Conservation (phyloP, 2,113 vertebrate species). For the Amphiprion percula region DNA sequence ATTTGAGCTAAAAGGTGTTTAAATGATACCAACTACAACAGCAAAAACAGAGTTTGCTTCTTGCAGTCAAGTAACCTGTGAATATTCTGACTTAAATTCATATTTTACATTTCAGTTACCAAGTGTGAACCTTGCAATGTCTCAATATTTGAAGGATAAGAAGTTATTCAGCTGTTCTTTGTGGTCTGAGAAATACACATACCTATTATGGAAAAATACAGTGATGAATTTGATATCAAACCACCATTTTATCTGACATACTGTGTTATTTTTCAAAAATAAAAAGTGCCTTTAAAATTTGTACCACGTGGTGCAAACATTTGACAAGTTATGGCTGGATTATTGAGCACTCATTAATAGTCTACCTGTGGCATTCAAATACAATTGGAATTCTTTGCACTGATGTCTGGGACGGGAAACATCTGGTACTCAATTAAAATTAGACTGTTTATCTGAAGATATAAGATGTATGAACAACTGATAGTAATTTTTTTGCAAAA, state of each 20-base stretch:
- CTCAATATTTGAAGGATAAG: neutral
- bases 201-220: too few species aligned
- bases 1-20: neutral
- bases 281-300: neutral
- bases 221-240: neutral
- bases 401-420: fast-evolving
- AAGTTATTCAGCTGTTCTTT: neutral
- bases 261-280: neutral
- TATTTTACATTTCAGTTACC: neutral
- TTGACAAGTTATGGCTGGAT: neutral
- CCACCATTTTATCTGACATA: neutral
- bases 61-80: too few species aligned
- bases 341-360: too few species aligned
- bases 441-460: neutral
- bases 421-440: neutral
- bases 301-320: neutral
- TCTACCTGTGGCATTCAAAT: slow-evolving; percentile 21
- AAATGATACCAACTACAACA: neutral
- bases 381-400: fast-evolving
- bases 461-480: neutral
- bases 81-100: too few species aligned
- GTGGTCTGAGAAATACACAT: neutral
- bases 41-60: neutral
- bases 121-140: neutral
- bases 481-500: neutral